Base-by-base conservation (phyloP, 2,797 vertebrate genomes). In the Gobio occitaniae region DNA sequence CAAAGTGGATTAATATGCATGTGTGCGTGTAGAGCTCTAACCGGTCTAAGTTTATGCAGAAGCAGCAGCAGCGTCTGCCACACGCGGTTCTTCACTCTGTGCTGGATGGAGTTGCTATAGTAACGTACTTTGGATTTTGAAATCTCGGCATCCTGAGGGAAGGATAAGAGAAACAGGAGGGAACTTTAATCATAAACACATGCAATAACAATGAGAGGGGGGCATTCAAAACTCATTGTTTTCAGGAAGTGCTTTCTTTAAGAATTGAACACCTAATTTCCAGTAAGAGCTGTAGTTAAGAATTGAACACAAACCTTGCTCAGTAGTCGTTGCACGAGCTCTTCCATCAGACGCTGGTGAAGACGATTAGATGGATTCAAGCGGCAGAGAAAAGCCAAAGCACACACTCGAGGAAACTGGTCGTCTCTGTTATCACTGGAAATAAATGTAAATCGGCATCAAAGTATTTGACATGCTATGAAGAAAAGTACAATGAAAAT, bases 21-120 rank as follows among this genome's bases (percentile, higher is more conserved):
- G 74, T 2, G 11, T 25, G n/a, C 44, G 10, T 66, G 25, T 52
- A 8, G 77, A 47, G 15, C 16, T 78, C 87, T 88, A 92, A 99
- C 98, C 96, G 95, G 92, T 88, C 92, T 93, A 78, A 99, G 94
- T 89, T 96, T 96, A 21, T 96, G 97, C 87, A 99, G 94, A 85
- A 99, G 90, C 74, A 99, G 89, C 9, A 99, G 89, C 80, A 99
- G 92, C 0, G 95, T 95, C 93, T 99, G 98, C 98, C 98, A 99
- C 0, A 96, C 85, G 10, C 98, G 89, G 92, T 97, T 99, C 94
- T 98, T 98, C 86, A 97, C 91, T 82, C 97, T 95, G 79, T 99
- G 97, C 47, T 98, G 97, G 54, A 97, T 93, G 68, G 98, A 99
- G 93, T 99, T 99, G 85, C 94, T 95, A 29, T 97, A 97, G 93